Percentiles rank a stretch among this genome's conserved stretches.
phyloP scores from a whole-genome alignment of 2,797 vertebrate species.

The Salmo trutta region DNA sequence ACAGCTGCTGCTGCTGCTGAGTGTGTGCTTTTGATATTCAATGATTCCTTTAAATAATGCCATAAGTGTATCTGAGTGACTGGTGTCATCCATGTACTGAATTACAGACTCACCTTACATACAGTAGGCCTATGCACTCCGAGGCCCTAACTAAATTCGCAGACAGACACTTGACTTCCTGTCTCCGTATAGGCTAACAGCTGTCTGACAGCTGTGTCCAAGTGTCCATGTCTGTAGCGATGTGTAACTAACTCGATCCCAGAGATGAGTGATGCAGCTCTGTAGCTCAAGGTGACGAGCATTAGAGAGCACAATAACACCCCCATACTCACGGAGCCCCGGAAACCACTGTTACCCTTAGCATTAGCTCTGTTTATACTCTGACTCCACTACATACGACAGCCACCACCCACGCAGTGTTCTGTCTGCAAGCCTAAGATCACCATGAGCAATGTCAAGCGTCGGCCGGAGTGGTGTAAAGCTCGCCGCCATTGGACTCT shows the following conservation, averaged over 20 bases:
- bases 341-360: slow-evolving; percentile 71
- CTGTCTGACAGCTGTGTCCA: neutral
- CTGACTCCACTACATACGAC: slow-evolving; percentile 59
- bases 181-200: neutral
- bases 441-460: slow-evolving; percentile 30
- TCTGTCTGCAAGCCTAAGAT: slow-evolving; percentile 26
- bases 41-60: neutral
- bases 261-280: neutral
- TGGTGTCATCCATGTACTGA: too few species aligned
- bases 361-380: slow-evolving; percentile 71
- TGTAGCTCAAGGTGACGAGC: slow-evolving; percentile 27
- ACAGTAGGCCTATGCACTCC: too few species aligned
- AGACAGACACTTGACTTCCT: too few species aligned
- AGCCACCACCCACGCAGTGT: slow-evolving; percentile 62
- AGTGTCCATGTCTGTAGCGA: neutral
- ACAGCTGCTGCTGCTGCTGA: slow-evolving; percentile 64
- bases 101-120: too few species aligned
- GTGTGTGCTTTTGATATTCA: neutral
- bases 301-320: slow-evolving; percentile 20
- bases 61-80: too few species aligned
- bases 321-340: slow-evolving; percentile 53
- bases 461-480: neutral
- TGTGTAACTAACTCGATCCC: too few species aligned
- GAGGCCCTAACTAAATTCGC: too few species aligned
- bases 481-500: too few species aligned